Base-by-base conservation (phyloP, 2,888 invertebrate species). In the Resseliella maxima region DNA sequence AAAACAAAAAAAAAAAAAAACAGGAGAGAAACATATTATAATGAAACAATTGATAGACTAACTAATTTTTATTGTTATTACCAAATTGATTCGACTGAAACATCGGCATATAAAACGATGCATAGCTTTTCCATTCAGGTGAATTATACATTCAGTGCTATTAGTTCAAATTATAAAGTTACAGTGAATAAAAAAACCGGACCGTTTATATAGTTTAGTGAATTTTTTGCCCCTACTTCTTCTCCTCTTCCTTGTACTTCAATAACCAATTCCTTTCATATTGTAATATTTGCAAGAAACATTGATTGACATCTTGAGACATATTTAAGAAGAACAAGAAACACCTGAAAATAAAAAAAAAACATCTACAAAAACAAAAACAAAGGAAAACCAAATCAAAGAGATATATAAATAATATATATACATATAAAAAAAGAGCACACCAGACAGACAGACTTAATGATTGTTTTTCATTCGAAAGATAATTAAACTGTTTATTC, bases 401-500 rank as follows among this genome's bases (percentile, higher is more conserved):
- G 24, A 59, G 18, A 15, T 18, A 72, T 50, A 50, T 50, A 50
- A 50, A 18, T 18, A 50, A 50, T 18, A 50, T n/a, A n/a, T n/a
- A n/a, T n/a, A n/a, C n/a, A 27, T 3, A 8, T 3, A 24, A 59
- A 24, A 8, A 24, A 50, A 50, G 18, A 50, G 46, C 46, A 50
- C 8, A 18, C 46, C 2, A 50, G 18, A 15, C 18, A 2, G 2
- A 15, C 18, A 8, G 8, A 8, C 46, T 18, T 50, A 15, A 24
- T 59, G n/a, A 24, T 59, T n/a, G 1, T 59, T 59, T 24, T n/a
- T 59, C 24, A 3, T 27, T 72, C 12, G 2, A 15, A 15, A 72
- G n/a, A 72, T 72, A 31, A 72, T 72, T 59, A 72, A 72, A 31
- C 35, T 72, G 72, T 72, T 72, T 72, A 72, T 72, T 31, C 31